Evolutionary conservation across 2,113 vertebrate species (phyloP), one percentile per base, ranked within the genome.

Genomic region (Scytalopus superciliaris): DNA sequence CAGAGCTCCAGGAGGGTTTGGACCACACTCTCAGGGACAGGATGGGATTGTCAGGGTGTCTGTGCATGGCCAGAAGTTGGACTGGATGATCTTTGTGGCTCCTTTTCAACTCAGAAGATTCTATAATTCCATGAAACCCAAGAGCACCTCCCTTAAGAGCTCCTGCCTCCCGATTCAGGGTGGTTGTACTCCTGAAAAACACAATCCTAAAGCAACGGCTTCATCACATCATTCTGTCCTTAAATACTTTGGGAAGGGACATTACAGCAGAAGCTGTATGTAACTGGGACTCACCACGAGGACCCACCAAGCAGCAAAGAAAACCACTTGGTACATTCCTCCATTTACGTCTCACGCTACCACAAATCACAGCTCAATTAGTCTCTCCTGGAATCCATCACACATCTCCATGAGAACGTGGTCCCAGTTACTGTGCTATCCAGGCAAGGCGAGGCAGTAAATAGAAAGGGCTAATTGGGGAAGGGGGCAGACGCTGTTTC

Each of bases 361-460:
- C 40, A 25, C 84, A 91, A 88, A 95, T 77, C 60, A 81, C 85
- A 83, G 60, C 76, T 69, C 74, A 77, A 69, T 86, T 80, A 63
- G 66, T 44, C 24, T 89, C 75, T 87, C 78, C 73, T 79, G 59
- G 82, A 92, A 79, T 81, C 90, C 57, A 49, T 70, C 87, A 80
- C 75, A 40, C 22, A 14, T 63, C 85, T 80, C 91, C 53, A 3
- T 17, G 47, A 69, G 70, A 95, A 49, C 1, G 0, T 21, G 19
- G 50, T 76, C 80, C 72, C 91, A 90, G 70, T 66, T 78, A 56
- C 45, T 11, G 44, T 0, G 1, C 52, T 68, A 67, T 35, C 82
- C 69, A 63, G 66, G 52, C 62, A 83, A 83, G 75, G 40, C 75
- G 89, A 94, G 69, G 78, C 88, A 92, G 69, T 70, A 94, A 94